A percentile compares a stretch with the other conserved stretches of the same genome.
phyloP scores from a whole-genome alignment of 2,888 invertebrate species.

The Hedychridium roseum region DNA sequence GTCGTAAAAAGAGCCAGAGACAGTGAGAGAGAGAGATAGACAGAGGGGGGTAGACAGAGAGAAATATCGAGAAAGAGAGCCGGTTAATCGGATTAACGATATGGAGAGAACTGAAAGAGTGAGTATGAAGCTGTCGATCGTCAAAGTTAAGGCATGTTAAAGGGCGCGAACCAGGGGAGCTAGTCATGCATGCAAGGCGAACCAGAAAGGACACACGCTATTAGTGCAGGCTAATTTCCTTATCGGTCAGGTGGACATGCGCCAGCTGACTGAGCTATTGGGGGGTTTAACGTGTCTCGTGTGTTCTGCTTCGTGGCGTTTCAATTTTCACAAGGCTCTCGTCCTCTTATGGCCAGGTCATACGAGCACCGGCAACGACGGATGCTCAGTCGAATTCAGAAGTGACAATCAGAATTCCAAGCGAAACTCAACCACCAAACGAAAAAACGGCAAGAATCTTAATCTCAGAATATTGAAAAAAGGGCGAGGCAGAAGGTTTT shows the following conservation, averaged over 20 bases:
- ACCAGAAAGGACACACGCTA: constrained; percentile 57
- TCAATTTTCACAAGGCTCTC: constrained; percentile 43
- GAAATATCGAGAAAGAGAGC: background rate
- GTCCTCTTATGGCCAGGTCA: background rate
- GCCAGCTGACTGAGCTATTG: constrained; percentile 54
- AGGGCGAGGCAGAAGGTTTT: no score
- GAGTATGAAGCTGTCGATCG: constrained; percentile 38
- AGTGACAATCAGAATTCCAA: no score
- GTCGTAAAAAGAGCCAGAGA: constrained; percentile 14
- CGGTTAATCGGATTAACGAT: constrained; percentile 3
- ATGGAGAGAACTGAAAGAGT: no score
- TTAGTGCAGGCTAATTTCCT: constrained; percentile 58
- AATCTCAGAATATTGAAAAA: no score
- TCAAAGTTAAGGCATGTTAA: constrained; percentile 24
- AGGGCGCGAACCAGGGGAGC: constrained; percentile 38
- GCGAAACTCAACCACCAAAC: no score
- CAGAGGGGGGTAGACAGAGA: constrained; percentile 1
- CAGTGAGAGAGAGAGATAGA: constrained; percentile 12
- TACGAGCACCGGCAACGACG: no score
- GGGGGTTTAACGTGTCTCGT: constrained; percentile 39
- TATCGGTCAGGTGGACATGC: constrained; percentile 59
- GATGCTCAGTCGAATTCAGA: no score
- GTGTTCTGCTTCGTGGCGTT: constrained; percentile 37
- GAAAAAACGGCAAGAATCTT: no score
- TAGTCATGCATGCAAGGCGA: constrained; percentile 55